Evolutionary conservation across 2,797 vertebrate species (phyloP), one percentile per base, ranked within the genome.

Genomic region (Malurus splendens): DNA sequence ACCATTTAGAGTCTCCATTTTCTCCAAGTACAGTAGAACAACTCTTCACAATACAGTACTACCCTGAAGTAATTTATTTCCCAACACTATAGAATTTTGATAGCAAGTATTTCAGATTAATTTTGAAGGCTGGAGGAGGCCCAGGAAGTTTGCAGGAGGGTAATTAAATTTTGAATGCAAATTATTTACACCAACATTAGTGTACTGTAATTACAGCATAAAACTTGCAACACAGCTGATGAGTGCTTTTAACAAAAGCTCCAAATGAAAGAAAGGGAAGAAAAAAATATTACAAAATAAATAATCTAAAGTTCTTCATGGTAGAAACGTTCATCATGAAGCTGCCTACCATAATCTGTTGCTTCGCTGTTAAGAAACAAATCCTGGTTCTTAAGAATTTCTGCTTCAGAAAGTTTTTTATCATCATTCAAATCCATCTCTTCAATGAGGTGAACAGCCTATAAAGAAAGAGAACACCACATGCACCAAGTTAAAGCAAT

Each of bases 301-400:
- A 82, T 91, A 83, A 52, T 67, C 91, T 98, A 99, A 39, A 99
- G 97, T 95, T 99, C 99, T 82, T 99, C 98, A 1, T 99, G 99
- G 87, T 98, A 97, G 91, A 98, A 97, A 66, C 96, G 95, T 50
- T 97, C 94, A 33, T 98, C 96, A 3, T 99, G 98, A 57, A 99
- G 98, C 95, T 99, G 99, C 73, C 99, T 97, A 82, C 99, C 99
- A 9, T 99, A 99, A 96, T 99, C 99, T 2, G 99, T 99, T 68
- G 99, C 99, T 98, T 99, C 99, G 3, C 99, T 99, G 96, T 98
- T 98, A 88, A 99, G 97, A 89, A 99, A 99, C 62, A 98, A 97
- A 68, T 99, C 98, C 93, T 98, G 98, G 90, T 98, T 99, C 95
- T 98, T 97, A 77, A 99, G 95, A 90, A 99, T 98, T 97, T 99